Base-by-base conservation (phyloP, 2,888 invertebrate species). In the Drosophila yooni region DNA sequence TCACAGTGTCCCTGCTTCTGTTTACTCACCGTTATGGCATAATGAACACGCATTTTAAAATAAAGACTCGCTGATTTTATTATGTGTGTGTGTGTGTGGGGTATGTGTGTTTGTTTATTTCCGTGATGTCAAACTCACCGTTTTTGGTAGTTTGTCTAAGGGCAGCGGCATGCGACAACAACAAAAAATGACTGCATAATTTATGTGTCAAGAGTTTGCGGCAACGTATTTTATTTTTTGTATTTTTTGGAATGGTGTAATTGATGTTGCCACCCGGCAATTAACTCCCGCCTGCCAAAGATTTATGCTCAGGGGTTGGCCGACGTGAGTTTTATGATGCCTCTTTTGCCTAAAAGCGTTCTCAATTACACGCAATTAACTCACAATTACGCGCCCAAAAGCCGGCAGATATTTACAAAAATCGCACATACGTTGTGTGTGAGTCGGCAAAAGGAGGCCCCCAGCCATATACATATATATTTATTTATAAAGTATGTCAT, bases 21-120 rank as follows among this genome's bases (percentile, higher is more conserved):
- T 21, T 58, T 46, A n/a, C 64, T 64, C 56, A 34, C 53, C 57
- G 73, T 75, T 88, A 78, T 85, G 79, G 74, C 81, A 83, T 82
- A 89, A 83, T 89, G 80, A 85, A 89, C 85, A 85, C 86, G 83
- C 88, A 82, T 82, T 85, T 85, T 89, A 78, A 80, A 88, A 82
- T 80, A 82, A 82, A 82, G 78, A 72, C 75, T 50, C 61, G 46
- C 64, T 62, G 65, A 72, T 82, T 81, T 79, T 54, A 57, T 46
- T 52, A 51, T 50, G 40, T 21, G 8, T 36, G n/a, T 36, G 25
- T 34, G 4, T 25, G 6, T 53, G 29, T 15, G 13, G 27, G 38
- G 11, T 54, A 2, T 36, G 10, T 34, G 8, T 36, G 7, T 56
- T 36, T 38, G 36, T 56, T 56, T 50, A 46, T 62, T 68, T 63